Evolutionary conservation across 2,888 invertebrate genomes (phyloP), one percentile per base, ranked within the genome.

Genomic region (Drosophila lutescens): DNA sequence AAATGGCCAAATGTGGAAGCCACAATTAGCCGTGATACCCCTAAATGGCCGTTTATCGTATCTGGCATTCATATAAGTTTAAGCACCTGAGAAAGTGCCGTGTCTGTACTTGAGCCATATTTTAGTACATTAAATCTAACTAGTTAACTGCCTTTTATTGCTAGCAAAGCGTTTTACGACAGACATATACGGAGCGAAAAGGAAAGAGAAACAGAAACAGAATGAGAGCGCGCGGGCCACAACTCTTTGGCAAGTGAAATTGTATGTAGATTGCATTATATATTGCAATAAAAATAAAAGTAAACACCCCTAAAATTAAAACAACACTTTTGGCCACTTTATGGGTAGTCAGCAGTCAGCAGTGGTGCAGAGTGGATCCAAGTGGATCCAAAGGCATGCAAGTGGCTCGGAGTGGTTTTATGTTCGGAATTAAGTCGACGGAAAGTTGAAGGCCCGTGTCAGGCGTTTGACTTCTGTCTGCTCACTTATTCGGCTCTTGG

Each of bases 41-140:
- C 59, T 51, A 63, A 56, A 68, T 36, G 38, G 66, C 44, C 54
- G 17, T 59, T 69, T 69, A 69, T 68, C 43, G 58, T 68, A 69
- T 59, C 69, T 65, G 60, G 17, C 54, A 68, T 51, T 70, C 57
- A 67, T 73, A 62, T 46, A 62, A 38, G 74, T 63, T 66, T 63
- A 80, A 76, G 74, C 77, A 86, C 87, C 82, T 85, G 80, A 70
- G 82, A 86, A 81, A 85, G 69, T 79, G 72, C 62, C 71, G 74
- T 74, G 76, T 75, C 72, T 74, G 85, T 83, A 83, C 80, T 83
- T 86, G 86, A 83, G 77, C 84, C 83, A 84, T 84, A 84, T 86
- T 87, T 86, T 77, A 87, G 82, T 86, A 87, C 82, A 86, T 87
- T 86, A 86, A 86, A 86, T 87, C 87, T 76, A 85, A 87, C 87